Conservation (phyloP, 2,113 vertebrate species). For the cat (Felis catus) region DNA sequence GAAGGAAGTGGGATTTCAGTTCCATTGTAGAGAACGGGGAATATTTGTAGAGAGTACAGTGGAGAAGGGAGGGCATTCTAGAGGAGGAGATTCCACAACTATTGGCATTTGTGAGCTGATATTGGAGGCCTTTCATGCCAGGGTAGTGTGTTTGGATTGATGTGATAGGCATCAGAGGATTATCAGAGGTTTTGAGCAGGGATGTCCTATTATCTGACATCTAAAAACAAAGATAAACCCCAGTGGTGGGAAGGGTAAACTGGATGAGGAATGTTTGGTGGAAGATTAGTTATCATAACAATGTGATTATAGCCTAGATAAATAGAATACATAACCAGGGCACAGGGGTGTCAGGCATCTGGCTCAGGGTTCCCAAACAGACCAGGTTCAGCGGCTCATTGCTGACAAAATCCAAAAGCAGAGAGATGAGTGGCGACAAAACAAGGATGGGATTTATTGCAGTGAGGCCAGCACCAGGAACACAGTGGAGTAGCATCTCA, state of each 20-base stretch:
- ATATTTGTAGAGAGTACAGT: not conserved
- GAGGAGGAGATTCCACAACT: not conserved
- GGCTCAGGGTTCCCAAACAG: not conserved
- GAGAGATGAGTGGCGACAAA: not conserved
- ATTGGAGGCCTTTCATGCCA: not conserved
- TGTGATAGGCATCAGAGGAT: not conserved
- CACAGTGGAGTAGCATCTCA: not conserved
- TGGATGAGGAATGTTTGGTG: not conserved
- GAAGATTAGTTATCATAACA: not conserved
- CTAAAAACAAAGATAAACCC: not conserved
- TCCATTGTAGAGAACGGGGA: not conserved
- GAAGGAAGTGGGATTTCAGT: not conserved
- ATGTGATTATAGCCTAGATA: not conserved
- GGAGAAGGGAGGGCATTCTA: not conserved
- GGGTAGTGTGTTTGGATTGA: not conserved
- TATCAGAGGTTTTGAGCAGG: not conserved
- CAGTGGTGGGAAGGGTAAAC: not conserved
- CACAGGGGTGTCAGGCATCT: not conserved
- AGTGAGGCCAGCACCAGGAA: not conserved
- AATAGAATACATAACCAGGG: not conserved
- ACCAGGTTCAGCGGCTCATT: not conserved
- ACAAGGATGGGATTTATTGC: not conserved
- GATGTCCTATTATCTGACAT: not conserved
- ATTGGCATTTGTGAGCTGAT: not conserved
- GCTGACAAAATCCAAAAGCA: not conserved